Conservation (phyloP, 2,113 vertebrate genomes). For the Clarias gariepinus region DNA sequence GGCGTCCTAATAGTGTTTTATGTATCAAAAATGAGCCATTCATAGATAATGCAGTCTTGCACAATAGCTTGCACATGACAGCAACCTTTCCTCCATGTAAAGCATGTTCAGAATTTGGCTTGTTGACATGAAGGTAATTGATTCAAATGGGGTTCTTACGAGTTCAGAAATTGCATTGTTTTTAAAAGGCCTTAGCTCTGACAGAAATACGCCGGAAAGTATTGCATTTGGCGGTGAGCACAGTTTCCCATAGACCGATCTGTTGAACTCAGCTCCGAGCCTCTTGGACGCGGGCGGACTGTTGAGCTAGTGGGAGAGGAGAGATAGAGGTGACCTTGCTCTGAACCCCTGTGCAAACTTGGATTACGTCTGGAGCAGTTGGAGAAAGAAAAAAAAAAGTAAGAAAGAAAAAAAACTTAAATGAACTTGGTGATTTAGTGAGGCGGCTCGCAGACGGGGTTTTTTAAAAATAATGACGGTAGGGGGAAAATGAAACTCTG, state of each 20-base stretch:
- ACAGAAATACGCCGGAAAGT: slow-evolving; percentile 78
- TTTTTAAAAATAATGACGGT: slow-evolving; percentile 36
- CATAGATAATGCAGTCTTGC: not conserved
- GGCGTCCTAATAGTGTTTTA: not conserved
- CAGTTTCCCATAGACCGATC: slow-evolving; percentile 73
- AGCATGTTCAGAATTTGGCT: slow-evolving; percentile 66
- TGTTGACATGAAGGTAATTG: slow-evolving; percentile 76
- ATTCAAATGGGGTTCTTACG: slow-evolving; percentile 68
- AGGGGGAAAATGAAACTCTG: slow-evolving; percentile 16
- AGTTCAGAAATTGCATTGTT: slow-evolving; percentile 72
- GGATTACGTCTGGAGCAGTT: slow-evolving; percentile 62
- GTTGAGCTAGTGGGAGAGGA: slow-evolving; percentile 68
- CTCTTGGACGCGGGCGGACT: slow-evolving; percentile 72
- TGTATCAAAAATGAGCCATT: not conserved
- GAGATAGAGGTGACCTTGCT: slow-evolving; percentile 72
- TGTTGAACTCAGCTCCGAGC: slow-evolving; percentile 69
- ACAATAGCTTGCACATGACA: slow-evolving; percentile 28
- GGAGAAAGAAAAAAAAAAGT: slow-evolving; percentile 59
- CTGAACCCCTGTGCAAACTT: slow-evolving; percentile 74
- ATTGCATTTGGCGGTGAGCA: slow-evolving; percentile 74
- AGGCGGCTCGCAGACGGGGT: slow-evolving; percentile 62
- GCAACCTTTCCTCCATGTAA: slow-evolving; percentile 52
- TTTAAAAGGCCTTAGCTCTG: slow-evolving; percentile 70
- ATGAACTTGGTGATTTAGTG: slow-evolving; percentile 70
- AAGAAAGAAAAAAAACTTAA: slow-evolving; percentile 60